A percentile compares a stretch with the other conserved stretches of the same genome.
Conservation (phyloP, 2,888 invertebrate species). For the Trissolcus brochymenae region DNA sequence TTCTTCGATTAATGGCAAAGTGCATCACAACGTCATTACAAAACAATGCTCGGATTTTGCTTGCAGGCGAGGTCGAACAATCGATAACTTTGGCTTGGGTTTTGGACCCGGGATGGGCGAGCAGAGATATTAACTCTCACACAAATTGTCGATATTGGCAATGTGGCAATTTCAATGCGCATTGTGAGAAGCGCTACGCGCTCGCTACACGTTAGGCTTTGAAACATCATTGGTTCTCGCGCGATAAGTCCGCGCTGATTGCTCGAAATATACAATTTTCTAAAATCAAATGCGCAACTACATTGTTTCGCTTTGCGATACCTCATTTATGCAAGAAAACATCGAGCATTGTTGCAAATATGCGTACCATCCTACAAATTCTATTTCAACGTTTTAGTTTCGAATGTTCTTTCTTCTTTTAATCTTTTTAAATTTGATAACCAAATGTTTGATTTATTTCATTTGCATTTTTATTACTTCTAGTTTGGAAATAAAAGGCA, state of each 20-base stretch:
- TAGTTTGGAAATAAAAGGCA: too few relatives aligned
- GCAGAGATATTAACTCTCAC: conserved; percentile 43
- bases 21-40: conserved; percentile 29
- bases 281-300: conserved; percentile 27
- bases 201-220: conserved; percentile 27
- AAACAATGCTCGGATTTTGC: conserved; percentile 41
- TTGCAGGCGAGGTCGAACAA: conserved; percentile 34
- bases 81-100: conserved; percentile 30
- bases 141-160: conserved; percentile 51
- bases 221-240: conserved; percentile 29
- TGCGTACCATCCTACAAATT: too few relatives aligned
- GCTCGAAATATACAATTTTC: conserved; percentile 32
- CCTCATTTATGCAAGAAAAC: conserved; percentile 16
- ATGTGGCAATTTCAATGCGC: conserved; percentile 51
- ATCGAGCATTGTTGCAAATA: conserved; percentile 6
- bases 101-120: conserved; percentile 5
- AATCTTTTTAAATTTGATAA: too few relatives aligned
- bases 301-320: conserved; percentile 21
- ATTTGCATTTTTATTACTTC: too few relatives aligned
- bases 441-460: too few relatives aligned
- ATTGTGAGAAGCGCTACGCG: conserved; percentile 38
- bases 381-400: too few relatives aligned
- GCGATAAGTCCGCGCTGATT: conserved; percentile 35
- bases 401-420: too few relatives aligned
- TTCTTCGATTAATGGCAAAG: conserved; percentile 32